phyloP scores from a whole-genome alignment of 2,888 invertebrate species.

The Scotopteryx bipunctaria region DNA sequence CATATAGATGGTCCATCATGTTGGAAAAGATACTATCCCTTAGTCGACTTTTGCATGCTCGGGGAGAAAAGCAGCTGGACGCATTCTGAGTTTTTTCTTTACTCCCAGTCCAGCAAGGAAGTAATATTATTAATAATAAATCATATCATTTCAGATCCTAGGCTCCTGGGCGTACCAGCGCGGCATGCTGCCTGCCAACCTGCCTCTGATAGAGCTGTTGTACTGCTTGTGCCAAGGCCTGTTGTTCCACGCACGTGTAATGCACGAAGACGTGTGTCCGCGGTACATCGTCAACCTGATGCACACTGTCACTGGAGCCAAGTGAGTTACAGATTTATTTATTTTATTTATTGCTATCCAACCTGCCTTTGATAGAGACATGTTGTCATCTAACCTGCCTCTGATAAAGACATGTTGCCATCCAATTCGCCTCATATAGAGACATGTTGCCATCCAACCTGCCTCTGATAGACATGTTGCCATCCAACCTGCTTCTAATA shows the following conservation, averaged over 20 bases:
- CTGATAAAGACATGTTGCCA: constrained; percentile 63
- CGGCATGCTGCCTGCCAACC: constrained; percentile 64
- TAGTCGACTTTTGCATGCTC: too few relatives aligned
- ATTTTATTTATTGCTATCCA: too few relatives aligned
- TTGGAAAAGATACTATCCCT: too few relatives aligned
- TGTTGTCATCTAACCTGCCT: too few relatives aligned
- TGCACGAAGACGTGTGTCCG: constrained; percentile 80
- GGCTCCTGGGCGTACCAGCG: constrained; percentile 70
- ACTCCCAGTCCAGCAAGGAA: too few relatives aligned
- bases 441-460: too few relatives aligned
- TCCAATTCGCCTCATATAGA: too few relatives aligned
- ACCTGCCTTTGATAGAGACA: too few relatives aligned
- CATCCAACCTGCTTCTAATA: constrained; percentile 65
- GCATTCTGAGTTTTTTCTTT: background rate
- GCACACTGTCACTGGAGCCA: constrained; percentile 74
- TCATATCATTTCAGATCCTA: constrained; percentile 58
- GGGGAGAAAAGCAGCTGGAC: too few relatives aligned
- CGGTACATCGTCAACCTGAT: constrained; percentile 80
- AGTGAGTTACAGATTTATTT: constrained; percentile 57
- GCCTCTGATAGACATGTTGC: constrained; percentile 66
- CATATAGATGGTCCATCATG: too few relatives aligned
- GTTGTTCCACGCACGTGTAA: constrained; percentile 79
- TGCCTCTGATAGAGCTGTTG: constrained; percentile 74
- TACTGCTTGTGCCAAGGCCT: constrained; percentile 80
- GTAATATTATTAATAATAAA: too few relatives aligned